A percentile compares a stretch with the other conserved stretches of the same genome.
Evolutionary conservation across 2,888 invertebrate species (phyloP).

Genomic region (Caenorhabditis drosophilae): DNA sequence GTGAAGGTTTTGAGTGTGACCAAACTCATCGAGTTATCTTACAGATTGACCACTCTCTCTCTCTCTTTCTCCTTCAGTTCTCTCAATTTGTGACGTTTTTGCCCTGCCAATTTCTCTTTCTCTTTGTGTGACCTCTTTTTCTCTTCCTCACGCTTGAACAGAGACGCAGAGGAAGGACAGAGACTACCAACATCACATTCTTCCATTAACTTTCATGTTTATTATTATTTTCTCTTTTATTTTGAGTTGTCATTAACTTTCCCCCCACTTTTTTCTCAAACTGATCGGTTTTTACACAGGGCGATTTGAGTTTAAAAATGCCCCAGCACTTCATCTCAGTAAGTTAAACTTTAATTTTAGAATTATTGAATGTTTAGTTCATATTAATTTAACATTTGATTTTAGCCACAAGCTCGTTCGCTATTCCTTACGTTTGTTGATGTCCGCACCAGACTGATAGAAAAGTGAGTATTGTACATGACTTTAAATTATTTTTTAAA

Average conservation of each 20-base stretch:
- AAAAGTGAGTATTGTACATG: slow-evolving; percentile 10
- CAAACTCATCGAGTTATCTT: no score
- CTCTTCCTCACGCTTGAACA: not conserved
- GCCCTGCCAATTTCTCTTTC: no score
- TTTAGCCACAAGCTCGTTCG: slow-evolving; percentile 10
- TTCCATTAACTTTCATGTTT: slow-evolving; percentile 3
- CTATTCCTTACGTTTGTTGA: slow-evolving; percentile 3
- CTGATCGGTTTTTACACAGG: slow-evolving; percentile 12
- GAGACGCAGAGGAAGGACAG: not conserved
- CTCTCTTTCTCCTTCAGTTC: no score
- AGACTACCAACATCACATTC: slow-evolving; percentile 4
- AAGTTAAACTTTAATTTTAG: slow-evolving; percentile 7
- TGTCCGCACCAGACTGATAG: slow-evolving; percentile 4
- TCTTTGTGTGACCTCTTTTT: no score
- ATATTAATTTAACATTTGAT: slow-evolving; percentile 6
- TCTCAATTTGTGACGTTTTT: no score
- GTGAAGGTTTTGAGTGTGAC: no score
- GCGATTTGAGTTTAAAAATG: slow-evolving; percentile 7
- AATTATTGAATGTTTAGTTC: not conserved
- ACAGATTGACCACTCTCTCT: no score
- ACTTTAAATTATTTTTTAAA: slow-evolving; percentile 3
- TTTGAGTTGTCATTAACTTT: slow-evolving; percentile 6
- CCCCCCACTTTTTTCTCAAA: slow-evolving; percentile 7
- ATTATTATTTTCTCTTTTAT: slow-evolving; percentile 4
- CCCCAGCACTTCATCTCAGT: slow-evolving; percentile 6